phyloP scores from a whole-genome alignment of 2,113 vertebrate species.

The Maylandia zebra region DNA sequence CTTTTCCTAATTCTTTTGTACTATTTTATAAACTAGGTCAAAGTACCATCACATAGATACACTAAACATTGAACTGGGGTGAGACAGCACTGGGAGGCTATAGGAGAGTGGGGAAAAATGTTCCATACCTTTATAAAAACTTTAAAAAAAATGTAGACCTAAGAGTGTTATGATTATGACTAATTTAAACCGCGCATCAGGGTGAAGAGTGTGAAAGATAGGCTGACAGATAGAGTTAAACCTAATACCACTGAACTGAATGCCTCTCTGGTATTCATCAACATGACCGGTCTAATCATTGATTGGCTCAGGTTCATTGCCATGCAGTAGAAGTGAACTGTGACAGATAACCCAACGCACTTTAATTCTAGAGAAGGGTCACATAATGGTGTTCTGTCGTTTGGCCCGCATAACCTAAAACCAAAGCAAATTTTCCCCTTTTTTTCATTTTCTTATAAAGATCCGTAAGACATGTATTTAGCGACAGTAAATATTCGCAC shows the following conservation, averaged over 20 bases:
- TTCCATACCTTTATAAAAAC: background rate
- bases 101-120: background rate
- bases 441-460: background rate
- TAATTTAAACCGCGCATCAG: slow-evolving; percentile 39
- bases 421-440: background rate
- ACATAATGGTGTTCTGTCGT: background rate
- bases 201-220: slow-evolving; percentile 26
- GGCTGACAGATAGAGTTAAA: slow-evolving; percentile 33
- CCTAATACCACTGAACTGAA: slow-evolving; percentile 14
- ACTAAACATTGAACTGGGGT: background rate
- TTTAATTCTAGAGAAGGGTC: background rate
- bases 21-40: background rate
- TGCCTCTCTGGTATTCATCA: background rate
- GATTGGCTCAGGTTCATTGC: background rate
- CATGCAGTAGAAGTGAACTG: background rate
- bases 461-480: background rate
- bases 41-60: background rate
- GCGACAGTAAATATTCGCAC: background rate
- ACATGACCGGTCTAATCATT: slow-evolving; percentile 29
- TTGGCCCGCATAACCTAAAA: background rate
- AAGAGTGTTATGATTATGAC: slow-evolving; percentile 33
- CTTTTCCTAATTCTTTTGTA: background rate
- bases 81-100: background rate
- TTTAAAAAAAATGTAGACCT: background rate
- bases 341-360: background rate